Conservation (phyloP, 2,797 vertebrate species). For the Mormyrus hasselquistii region DNA sequence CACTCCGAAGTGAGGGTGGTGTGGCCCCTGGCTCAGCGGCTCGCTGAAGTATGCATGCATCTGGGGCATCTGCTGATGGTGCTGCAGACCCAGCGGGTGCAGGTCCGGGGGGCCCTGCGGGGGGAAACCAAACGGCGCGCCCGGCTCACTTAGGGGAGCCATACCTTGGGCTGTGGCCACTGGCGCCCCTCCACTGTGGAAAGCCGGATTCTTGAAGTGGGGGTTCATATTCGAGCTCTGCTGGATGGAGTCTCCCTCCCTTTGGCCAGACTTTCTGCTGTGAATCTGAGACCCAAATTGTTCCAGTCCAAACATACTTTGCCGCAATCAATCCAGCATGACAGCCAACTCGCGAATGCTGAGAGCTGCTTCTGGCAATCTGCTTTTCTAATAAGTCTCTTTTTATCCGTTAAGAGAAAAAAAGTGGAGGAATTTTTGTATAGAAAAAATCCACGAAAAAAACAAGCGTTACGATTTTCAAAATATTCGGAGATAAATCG, state of each 20-base stretch:
- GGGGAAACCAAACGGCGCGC: conserved; percentile 68
- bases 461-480: neutral
- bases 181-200: conserved; percentile 56
- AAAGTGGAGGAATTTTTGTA: neutral
- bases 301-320: conserved; percentile 57
- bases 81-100: conserved; percentile 49
- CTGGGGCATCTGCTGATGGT: conserved; percentile 55
- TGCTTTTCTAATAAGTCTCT: conserved; percentile 13
- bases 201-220: conserved; percentile 69
- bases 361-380: conserved; percentile 17
- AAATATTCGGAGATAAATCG: neutral
- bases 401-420: conserved; percentile 4
- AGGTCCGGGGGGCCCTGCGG: conserved; percentile 62
- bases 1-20: conserved; percentile 54
- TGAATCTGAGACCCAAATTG: conserved; percentile 64
- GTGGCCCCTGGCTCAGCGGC: conserved; percentile 57
- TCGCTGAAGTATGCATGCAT: conserved; percentile 64
- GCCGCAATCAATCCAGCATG: conserved; percentile 55
- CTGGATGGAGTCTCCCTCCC: conserved; percentile 62
- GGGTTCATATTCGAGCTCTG: conserved; percentile 65
- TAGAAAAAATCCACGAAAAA: conserved; percentile 1
- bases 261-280: conserved; percentile 60
- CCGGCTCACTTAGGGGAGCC: conserved; percentile 61
- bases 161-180: conserved; percentile 59
- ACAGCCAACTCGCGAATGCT: conserved; percentile 39